phyloP scores from a whole-genome alignment of 2,888 invertebrate genomes.

The Cephonodes hylas region DNA sequence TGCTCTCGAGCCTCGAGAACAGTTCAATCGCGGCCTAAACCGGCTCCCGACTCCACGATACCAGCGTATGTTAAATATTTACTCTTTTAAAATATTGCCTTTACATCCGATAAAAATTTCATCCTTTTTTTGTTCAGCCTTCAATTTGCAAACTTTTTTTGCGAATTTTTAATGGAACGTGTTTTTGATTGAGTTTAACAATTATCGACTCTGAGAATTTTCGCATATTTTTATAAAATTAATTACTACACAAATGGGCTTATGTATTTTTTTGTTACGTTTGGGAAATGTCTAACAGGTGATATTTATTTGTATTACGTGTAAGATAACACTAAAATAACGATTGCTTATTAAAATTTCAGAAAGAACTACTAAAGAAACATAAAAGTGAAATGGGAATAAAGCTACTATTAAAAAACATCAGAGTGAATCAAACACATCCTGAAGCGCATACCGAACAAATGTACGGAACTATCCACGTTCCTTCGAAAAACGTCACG shows the following conservation, averaged over 20 bases:
- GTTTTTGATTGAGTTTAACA: background rate
- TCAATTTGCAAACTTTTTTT: constrained; percentile 1
- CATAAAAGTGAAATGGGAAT: background rate
- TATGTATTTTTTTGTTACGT: background rate
- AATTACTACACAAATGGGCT: background rate
- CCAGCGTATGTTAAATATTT: constrained; percentile 48
- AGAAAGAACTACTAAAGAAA: too few relatives aligned
- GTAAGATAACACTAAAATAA: too few relatives aligned
- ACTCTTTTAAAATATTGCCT: constrained; percentile 32
- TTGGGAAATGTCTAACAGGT: too few relatives aligned
- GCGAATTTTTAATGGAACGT: background rate
- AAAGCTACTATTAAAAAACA: constrained; percentile 19
- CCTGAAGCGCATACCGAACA: constrained; percentile 49
- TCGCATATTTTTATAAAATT: background rate
- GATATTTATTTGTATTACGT: too few relatives aligned
- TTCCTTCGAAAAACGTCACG: constrained; percentile 28
- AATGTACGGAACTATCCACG: constrained; percentile 50
- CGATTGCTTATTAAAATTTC: too few relatives aligned
- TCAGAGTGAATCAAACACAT: constrained; percentile 49
- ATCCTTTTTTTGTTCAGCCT: background rate
- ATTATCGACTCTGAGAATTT: background rate
- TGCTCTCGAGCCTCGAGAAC: constrained; percentile 32
- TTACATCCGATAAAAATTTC: constrained; percentile 7
- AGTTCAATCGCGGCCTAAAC: constrained; percentile 69
- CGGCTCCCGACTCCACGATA: constrained; percentile 57